Conservation (phyloP, 1,140 invertebrate species). For the Drosophila ananassae region DNA sequence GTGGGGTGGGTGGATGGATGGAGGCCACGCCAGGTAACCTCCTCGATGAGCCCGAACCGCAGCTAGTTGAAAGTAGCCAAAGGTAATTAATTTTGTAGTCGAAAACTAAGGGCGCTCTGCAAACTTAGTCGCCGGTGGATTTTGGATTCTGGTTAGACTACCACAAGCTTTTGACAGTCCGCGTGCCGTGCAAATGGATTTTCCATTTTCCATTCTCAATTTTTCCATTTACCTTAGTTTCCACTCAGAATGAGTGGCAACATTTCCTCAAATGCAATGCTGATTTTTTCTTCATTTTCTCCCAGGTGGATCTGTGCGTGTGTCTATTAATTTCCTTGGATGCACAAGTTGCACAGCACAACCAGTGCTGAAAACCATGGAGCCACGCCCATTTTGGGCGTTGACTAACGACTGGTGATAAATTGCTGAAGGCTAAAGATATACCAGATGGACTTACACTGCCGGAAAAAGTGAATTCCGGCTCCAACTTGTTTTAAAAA, state of each 20-base stretch:
- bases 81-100: constrained; percentile 82
- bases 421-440: constrained; percentile 39
- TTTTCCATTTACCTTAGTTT: constrained; percentile 67
- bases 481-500: neutral
- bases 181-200: constrained; percentile 70
- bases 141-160: constrained; percentile 33
- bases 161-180: constrained; percentile 66
- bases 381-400: constrained; percentile 51
- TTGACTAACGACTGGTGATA: constrained; percentile 64
- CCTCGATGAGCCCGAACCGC: constrained; percentile 31
- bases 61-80: constrained; percentile 80
- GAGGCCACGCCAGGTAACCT: constrained; percentile 49
- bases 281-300: constrained; percentile 11
- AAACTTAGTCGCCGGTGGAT: constrained; percentile 42
- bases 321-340: constrained; percentile 69
- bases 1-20: neutral
- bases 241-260: constrained; percentile 57
- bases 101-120: constrained; percentile 53
- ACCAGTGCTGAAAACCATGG: constrained; percentile 1
- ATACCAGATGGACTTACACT: constrained; percentile 6
- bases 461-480: neutral
- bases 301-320: constrained; percentile 33
- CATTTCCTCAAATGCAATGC: constrained; percentile 43
- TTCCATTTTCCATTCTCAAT: constrained; percentile 39
- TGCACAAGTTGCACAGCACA: constrained; percentile 18